Evolutionary conservation across 2,888 invertebrate species (phyloP).

Genomic region (Loripinus fragilis): DNA sequence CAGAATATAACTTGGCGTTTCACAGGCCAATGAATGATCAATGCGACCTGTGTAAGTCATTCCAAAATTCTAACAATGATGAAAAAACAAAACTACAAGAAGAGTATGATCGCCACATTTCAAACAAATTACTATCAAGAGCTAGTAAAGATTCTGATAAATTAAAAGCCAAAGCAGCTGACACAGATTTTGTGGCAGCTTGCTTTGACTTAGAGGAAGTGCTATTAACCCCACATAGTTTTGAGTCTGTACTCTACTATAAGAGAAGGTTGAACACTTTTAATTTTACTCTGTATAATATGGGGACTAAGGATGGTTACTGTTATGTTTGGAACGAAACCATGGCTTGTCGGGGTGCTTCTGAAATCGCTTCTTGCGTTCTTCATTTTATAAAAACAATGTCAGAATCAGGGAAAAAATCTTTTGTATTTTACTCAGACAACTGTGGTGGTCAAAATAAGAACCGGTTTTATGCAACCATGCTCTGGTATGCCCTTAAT

Average conservation of each 20-base stretch:
- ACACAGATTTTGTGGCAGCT: constrained; percentile 15
- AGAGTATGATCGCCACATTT: constrained; percentile 31
- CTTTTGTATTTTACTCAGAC: constrained; percentile 44
- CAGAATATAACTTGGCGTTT: constrained; percentile 4
- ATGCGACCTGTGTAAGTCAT: constrained; percentile 14
- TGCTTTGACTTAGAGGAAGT: constrained; percentile 50
- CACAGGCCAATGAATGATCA: constrained; percentile 7
- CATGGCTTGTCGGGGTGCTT: constrained; percentile 40
- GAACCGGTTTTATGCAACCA: constrained; percentile 40
- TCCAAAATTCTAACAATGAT: constrained; percentile 14
- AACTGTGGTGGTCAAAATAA: constrained; percentile 53
- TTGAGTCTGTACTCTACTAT: constrained; percentile 46
- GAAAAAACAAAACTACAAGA: neutral
- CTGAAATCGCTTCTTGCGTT: constrained; percentile 46
- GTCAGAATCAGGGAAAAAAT: constrained; percentile 24
- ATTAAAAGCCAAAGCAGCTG: constrained; percentile 5
- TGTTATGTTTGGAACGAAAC: constrained; percentile 50
- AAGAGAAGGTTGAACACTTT: constrained; percentile 36
- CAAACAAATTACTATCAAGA: constrained; percentile 29
- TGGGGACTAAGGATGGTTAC: constrained; percentile 26
- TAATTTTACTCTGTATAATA: constrained; percentile 46
- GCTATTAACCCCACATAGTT: constrained; percentile 38
- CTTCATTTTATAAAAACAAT: constrained; percentile 30
- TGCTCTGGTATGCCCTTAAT: constrained; percentile 42
- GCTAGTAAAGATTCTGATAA: constrained; percentile 39